Evolutionary conservation across 2,888 invertebrate genomes (phyloP).

Genomic region (Stegophylla sp.): DNA sequence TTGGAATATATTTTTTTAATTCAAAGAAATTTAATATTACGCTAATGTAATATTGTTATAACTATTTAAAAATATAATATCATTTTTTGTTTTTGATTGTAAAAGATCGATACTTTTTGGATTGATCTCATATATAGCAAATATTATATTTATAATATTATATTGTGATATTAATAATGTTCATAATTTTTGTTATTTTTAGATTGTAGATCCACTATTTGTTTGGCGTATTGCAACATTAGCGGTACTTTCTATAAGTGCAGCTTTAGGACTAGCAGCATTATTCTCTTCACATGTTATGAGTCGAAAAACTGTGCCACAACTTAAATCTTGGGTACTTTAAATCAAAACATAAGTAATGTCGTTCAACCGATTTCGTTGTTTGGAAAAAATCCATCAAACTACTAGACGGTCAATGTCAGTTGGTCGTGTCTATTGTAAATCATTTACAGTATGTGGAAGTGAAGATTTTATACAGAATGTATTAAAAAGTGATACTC

Average conservation of each 20-base stretch:
- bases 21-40: too few species aligned
- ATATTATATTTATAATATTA: too few species aligned
- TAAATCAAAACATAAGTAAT: conserved; percentile 60
- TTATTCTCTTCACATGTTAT: conserved; percentile 67
- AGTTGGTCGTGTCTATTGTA: conserved; percentile 23
- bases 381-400: conserved; percentile 44
- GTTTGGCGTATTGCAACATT: conserved; percentile 68
- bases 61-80: too few species aligned
- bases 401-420: conserved; percentile 43
- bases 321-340: conserved; percentile 66
- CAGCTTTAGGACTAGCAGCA: conserved; percentile 66
- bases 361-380: conserved; percentile 43
- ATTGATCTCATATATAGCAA: too few species aligned
- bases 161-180: neutral
- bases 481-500: conserved; percentile 78
- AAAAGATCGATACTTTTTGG: neutral
- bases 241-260: conserved; percentile 66
- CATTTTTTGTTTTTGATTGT: neutral
- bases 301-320: conserved; percentile 66
- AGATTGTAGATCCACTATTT: conserved; percentile 69
- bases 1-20: too few species aligned
- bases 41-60: too few species aligned
- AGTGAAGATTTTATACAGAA: conserved; percentile 62
- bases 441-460: conserved; percentile 61
- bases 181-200: conserved; percentile 62